These are phyloP conservation scores for Eupithecia abbreviata DNA, from an alignment of 2,888 invertebrate species.

Conservation along the genomic window DNA sequence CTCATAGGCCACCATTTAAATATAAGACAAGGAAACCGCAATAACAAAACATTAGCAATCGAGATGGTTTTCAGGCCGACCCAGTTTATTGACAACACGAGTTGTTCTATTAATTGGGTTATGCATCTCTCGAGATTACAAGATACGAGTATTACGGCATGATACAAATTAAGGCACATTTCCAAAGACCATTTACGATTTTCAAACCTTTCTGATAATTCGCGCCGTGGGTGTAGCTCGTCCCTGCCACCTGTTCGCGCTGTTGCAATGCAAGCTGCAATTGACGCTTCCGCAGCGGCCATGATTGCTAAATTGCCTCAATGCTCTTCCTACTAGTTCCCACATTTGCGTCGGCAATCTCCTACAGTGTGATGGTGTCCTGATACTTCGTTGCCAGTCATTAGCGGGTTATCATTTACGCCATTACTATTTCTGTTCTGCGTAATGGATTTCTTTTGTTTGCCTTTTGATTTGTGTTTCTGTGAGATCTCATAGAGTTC, in stretches of 20 bases:
- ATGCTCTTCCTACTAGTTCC: constrained; percentile 54
- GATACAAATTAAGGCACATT: constrained; percentile 4
- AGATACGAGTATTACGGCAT: not conserved
- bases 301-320: constrained; percentile 55
- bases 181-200: constrained; percentile 8
- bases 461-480: not conserved
- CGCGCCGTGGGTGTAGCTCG: constrained; percentile 43
- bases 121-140: not conserved
- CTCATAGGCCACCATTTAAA: not conserved
- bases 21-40: not conserved
- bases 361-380: constrained; percentile 40
- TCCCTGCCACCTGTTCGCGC: constrained; percentile 46
- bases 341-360: constrained; percentile 46
- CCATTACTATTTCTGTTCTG: constrained; percentile 28
- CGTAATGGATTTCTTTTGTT: constrained; percentile 35
- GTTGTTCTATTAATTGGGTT: not conserved
- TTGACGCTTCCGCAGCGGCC: constrained; percentile 45
- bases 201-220: constrained; percentile 22
- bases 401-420: constrained; percentile 34
- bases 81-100: not conserved
- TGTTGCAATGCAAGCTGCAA: constrained; percentile 45
- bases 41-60: not conserved
- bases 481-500: not conserved
- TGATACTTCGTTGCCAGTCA: constrained; percentile 29
- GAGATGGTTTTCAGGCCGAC: not conserved